Evolutionary conservation across 2,113 vertebrate species (phyloP), one percentile per base, ranked within the genome.

Genomic region (Corythornis vintsioides): DNA sequence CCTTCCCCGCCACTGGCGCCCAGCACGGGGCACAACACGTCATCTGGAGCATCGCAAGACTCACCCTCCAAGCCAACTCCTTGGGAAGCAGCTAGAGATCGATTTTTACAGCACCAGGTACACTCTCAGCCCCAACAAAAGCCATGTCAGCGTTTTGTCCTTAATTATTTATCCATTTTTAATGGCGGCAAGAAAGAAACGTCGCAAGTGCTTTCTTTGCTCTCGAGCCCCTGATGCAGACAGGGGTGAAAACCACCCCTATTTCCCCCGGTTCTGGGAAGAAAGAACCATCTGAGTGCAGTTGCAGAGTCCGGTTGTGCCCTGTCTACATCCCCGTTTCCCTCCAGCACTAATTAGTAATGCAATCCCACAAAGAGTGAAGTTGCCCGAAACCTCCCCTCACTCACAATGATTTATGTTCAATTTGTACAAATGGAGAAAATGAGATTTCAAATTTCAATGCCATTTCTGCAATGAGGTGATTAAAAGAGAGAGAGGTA

Each of bases 401-500:
- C 97, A 98, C 98, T 98, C 97, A 97, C 96, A 97, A 98, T 98
- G 99, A 99, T 99, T 99, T 99, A 99, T 99, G 97, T 98, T 98
- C 98, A 98, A 98, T 97, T 96, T 98, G 98, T 98, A 98, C 98
- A 98, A 98, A 98, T 98, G 98, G 98, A 98, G 98, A 98, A 98
- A 98, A 98, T 98, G 97, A 98, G 98, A 98, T 98, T 98, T 98
- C 98, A 98, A 98, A 98, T 98, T 99, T 98, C 98, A 98, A 97
- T 98, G 98, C 98, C 98, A 98, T 98, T 99, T 98, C 98, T 98
- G 98, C 98, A 98, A 98, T 98, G 98, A 98, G 98, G 98, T 98
- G 99, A 99, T 99, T 99, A 98, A 98, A 98, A 98, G 98, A 98
- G 98, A 99, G 98, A 98, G 98, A 98, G 98, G 99, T 98, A 99